A percentile compares a stretch with the other conserved stretches of the same genome.
Evolutionary conservation across 2,888 invertebrate genomes (phyloP).

Genomic region (Tubulanus polymorphus): DNA sequence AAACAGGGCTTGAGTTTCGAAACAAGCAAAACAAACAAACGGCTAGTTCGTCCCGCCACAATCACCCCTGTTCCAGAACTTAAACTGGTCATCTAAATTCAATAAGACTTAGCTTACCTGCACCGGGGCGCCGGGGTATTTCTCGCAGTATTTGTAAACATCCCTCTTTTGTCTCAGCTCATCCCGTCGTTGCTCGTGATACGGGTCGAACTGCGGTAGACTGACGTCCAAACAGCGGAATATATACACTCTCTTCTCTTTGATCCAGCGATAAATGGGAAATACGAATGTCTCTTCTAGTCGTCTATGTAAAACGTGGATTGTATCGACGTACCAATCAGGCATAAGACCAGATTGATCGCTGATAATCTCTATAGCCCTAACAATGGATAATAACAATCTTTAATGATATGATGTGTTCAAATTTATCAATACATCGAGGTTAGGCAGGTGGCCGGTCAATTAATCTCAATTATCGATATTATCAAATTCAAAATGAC

Average conservation of each 20-base stretch:
- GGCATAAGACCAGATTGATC: slow-evolving; percentile 44
- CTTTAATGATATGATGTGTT: too few species aligned
- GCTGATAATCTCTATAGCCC: slow-evolving; percentile 46
- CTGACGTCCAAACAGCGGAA: slow-evolving; percentile 51
- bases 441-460: too few species aligned
- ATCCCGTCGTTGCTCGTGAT: slow-evolving; percentile 43
- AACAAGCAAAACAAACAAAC: too few species aligned
- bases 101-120: too few species aligned
- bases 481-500: too few species aligned
- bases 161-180: slow-evolving; percentile 50
- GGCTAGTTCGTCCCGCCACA: too few species aligned
- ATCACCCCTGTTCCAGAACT: too few species aligned
- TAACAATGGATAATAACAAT: too few species aligned
- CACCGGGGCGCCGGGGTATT: slow-evolving; percentile 27
- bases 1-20: too few species aligned
- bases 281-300: slow-evolving; percentile 38
- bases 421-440: too few species aligned
- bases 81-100: too few species aligned
- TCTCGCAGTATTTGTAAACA: slow-evolving; percentile 26
- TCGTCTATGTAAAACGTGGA: slow-evolving; percentile 38
- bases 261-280: slow-evolving; percentile 55
- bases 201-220: slow-evolving; percentile 52
- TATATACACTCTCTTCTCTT: slow-evolving; percentile 42
- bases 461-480: too few species aligned
- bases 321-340: slow-evolving; percentile 52